Base-by-base conservation (phyloP, 2,888 invertebrate species). In the Ryuthela nishihirai region DNA sequence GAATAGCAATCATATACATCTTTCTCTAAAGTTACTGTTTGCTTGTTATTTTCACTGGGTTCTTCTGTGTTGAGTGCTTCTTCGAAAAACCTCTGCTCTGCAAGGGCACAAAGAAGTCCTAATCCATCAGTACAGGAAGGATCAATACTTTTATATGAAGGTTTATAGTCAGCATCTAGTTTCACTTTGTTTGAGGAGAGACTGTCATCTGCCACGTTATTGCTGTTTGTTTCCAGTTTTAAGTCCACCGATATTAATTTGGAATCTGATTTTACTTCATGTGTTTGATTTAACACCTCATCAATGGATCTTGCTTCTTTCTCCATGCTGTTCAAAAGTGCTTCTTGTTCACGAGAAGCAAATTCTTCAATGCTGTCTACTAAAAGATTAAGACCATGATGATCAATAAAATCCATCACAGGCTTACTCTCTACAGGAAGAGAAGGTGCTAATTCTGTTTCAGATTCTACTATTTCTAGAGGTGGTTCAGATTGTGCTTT, bases 281-380 rank as follows among this genome's bases (percentile, higher is more conserved):
- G 29, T 29, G 29, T 29, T 29, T 29, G 29, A 29, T 29, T 29
- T 29, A 7, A 9, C 12, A 7, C 7, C 7, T 7, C 12, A 7
- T 29, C 12, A 12, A 29, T 29, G 7, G 29, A 12, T 29, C 29
- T 29, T 9, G 12, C 29, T 29, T n/a, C n/a, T n/a, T n/a, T n/a
- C n/a, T n/a, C n/a, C n/a, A n/a, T n/a, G n/a, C n/a, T n/a, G n/a
- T 36, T 39, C 10, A 36, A 17, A 23, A 25, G 15, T 20, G 45
- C 39, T 21, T 50, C 56, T 40, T 59, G 59, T 29, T 59, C 62
- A 10, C 62, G 45, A 2, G 62, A 62, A 23, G 62, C 62, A 67
- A 85, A 84, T 68, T 87, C 87, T 52, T 85, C 87, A 58, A 90
- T 88, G 71, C 89, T 89, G 69, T 89, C 89, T 0, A 89, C 89